phyloP scores from a whole-genome alignment of 2,888 invertebrate species.

The Trimorus sp. region DNA sequence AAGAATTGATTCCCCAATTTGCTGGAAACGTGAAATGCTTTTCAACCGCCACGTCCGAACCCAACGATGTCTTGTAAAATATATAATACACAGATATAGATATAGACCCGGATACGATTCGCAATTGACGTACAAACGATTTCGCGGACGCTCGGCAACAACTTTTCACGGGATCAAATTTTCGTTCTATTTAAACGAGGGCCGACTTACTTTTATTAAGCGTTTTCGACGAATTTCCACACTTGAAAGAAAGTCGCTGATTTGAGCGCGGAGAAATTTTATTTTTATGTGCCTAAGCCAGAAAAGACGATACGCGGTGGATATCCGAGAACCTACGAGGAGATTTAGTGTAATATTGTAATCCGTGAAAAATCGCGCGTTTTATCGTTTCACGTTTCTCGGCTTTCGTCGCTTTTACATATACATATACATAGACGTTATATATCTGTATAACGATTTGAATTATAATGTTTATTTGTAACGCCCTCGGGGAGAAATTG shows the following conservation, averaged over 20 bases:
- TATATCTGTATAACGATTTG: conserved; percentile 13
- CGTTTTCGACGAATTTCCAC: conserved; percentile 13
- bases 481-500: conserved; percentile 25
- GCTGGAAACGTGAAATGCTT: conserved; percentile 55
- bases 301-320: background rate
- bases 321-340: conserved; percentile 1
- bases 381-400: conserved; percentile 10
- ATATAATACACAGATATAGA: conserved; percentile 19
- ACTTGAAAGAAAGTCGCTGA: conserved; percentile 10
- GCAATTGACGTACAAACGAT: conserved; percentile 26
- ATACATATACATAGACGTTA: background rate
- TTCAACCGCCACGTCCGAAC: conserved; percentile 33
- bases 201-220: conserved; percentile 22
- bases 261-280: conserved; percentile 12
- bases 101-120: background rate
- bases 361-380: conserved; percentile 4
- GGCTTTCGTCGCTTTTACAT: conserved; percentile 3
- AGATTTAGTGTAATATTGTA: conserved; percentile 4
- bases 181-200: conserved; percentile 21
- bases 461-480: conserved; percentile 43
- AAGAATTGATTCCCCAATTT: conserved; percentile 62
- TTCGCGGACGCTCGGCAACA: conserved; percentile 5
- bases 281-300: conserved; percentile 1
- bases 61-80: conserved; percentile 38
- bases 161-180: conserved; percentile 24